Base-by-base conservation (phyloP, 2,797 vertebrate genomes). In the Ibycter americanus region DNA sequence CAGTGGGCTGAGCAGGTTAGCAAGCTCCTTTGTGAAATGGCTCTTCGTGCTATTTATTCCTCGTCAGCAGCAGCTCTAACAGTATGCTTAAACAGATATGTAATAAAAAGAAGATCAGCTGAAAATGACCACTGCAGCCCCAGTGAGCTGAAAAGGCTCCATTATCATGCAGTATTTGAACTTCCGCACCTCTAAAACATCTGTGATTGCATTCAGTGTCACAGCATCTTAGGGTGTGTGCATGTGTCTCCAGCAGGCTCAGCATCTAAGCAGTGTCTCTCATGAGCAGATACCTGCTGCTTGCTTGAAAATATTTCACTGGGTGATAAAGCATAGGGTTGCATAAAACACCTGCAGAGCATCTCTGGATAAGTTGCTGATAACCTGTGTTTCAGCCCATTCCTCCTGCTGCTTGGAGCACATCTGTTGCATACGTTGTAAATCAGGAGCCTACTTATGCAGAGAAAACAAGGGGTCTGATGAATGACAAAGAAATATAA, bases 361-460 rank as follows among this genome's bases (percentile, higher is more conserved):
- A 51, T 52, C 54, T 66, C 32, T 67, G 49, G n/a, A 27, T 46
- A 62, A 72, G 23, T 78, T 3, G 3, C 38, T 81, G 70, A 23
- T 56, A 76, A 89, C 49, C 31, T 54, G 25, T 22, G 12, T 70
- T 92, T 83, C 70, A 96, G 52, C 70, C 34, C 42, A n/a, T 55
- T 95, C 49, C 51, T 73, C 62, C 68, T 72, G 49, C 62, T 89
- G 44, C 72, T 86, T 54, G 40, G 18, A 71, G 54, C 25, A 58
- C 0, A 4, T 32, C 61, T 87, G 15, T 34, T 83, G 40, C 3
- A 4, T 11, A 25, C 0, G 0, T 21, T 25, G 47, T 63, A 83
- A 85, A 85, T 83, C 74, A 90, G 66, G 21, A 81, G 8, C 42
- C 61, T 78, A 38, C 31, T 82, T 62, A 71, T 12, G 47, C 42